Evolutionary conservation across 2,113 vertebrate species (phyloP).

Genomic region (Opisthocomus hoazin): DNA sequence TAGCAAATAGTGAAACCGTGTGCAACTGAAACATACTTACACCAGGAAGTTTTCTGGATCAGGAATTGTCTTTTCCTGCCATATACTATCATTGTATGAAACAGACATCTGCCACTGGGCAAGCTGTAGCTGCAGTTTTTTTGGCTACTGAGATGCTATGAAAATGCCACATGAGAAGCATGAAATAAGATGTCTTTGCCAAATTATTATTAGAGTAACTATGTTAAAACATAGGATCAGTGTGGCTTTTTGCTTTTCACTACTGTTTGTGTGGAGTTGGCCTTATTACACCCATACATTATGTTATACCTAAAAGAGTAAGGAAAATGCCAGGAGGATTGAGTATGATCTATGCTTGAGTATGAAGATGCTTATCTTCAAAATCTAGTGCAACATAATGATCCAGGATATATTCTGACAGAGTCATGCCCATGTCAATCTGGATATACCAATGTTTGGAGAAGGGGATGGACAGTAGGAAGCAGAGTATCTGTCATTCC

Average conservation of each 20-base stretch:
- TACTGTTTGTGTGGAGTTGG: background rate
- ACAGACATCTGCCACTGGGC: background rate
- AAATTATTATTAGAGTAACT: constrained; percentile 1
- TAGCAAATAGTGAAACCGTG: background rate
- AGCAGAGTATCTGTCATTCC: background rate
- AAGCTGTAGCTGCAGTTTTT: background rate
- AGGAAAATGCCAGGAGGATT: background rate
- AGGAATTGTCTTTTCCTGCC: background rate
- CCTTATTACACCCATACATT: background rate
- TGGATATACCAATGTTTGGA: background rate
- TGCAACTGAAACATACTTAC: background rate
- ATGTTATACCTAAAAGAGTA: background rate
- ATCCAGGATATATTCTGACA: background rate
- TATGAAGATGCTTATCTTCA: background rate
- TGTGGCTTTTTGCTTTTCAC: background rate
- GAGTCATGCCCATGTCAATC: background rate
- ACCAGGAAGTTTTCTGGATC: background rate
- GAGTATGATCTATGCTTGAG: background rate
- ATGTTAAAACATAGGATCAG: background rate
- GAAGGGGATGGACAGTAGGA: background rate
- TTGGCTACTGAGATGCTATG: background rate
- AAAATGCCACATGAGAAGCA: constrained; percentile 5
- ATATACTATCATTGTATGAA: background rate
- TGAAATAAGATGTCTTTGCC: background rate
- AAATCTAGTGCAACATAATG: background rate